Base-by-base conservation (phyloP, 2,797 vertebrate species). In the Rhinogobio ventralis region DNA sequence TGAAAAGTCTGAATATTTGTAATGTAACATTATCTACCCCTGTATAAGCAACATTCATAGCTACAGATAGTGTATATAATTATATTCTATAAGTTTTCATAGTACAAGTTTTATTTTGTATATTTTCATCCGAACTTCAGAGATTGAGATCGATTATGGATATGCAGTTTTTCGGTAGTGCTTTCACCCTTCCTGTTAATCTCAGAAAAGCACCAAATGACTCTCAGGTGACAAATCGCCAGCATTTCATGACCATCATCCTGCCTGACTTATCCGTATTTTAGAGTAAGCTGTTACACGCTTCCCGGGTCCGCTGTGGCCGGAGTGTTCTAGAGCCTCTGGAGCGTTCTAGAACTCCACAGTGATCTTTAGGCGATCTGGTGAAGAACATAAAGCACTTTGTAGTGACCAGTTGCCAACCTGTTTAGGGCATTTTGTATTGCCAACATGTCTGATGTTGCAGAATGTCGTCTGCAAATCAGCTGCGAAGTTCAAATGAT, bases 361-460 rank as follows among this genome's bases (percentile, higher is more conserved):
- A 68, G 71, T 36, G 73, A 66, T 82, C 55, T 79, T 77, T n/a
- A 80, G 20, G 45, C 55, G 57, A 84, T 86, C 90, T 90, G 86
- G 92, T 93, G 93, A 96, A 93, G 94, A 90, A 92, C 93, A 94
- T 90, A 91, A 97, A 97, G 97, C 97, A 98, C 97, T 98, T 98
- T 99, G 95, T 96, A 96, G 93, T 95, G 96, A 93, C 96, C 95
- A 93, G 95, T 97, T 97, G 96, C 96, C 96, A 97, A 97, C 94
- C 93, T 92, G 93, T 93, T 93, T 86, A 85, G 91, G 91, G 93
- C 91, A 92, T 92, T 95, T 62, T 95, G 93, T 92, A 92, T 97
- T 96, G 96, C 96, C 96, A 96, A 95, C 91, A 91, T 90, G 92
- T 95, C 92, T 55, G 92, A 93, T 82, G 92, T 64, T 62, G 45